These are phyloP conservation scores for Caerostris extrusa DNA, from an alignment of 1,140 invertebrate genomes.

Conservation along the genomic window DNA sequence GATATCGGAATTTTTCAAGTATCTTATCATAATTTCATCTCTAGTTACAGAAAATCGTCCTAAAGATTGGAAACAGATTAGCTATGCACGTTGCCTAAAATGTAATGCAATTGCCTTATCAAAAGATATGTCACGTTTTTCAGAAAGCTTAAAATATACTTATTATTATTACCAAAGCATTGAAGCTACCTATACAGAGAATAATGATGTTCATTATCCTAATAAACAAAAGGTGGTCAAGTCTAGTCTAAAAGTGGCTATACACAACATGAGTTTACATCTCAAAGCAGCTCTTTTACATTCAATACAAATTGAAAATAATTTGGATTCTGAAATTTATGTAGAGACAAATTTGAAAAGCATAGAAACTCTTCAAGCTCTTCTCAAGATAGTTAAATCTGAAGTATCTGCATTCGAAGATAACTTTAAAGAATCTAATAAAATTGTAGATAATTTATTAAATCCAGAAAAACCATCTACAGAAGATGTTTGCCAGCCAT, in stretches of 20 bases:
- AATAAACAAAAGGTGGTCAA: background rate
- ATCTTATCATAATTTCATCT: background rate
- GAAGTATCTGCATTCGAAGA: slow-evolving; percentile 45
- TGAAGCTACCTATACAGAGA: slow-evolving; percentile 3
- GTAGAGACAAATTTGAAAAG: background rate
- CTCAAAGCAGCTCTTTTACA: slow-evolving; percentile 59
- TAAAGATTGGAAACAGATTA: background rate
- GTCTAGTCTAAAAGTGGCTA: slow-evolving; percentile 32
- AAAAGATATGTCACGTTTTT: background rate
- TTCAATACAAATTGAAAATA: slow-evolving; percentile 41
- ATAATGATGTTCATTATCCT: background rate
- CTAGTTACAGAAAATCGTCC: background rate
- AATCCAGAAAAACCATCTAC: slow-evolving; percentile 5
- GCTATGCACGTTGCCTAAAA: background rate
- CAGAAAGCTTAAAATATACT: background rate
- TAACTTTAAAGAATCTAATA: background rate
- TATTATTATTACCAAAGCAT: slow-evolving; percentile 59
- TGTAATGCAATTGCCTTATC: background rate
- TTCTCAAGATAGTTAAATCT: background rate
- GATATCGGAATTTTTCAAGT: slow-evolving; percentile 63
- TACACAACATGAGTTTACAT: slow-evolving; percentile 64
- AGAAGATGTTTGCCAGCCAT: background rate
- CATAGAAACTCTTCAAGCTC: background rate
- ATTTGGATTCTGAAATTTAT: slow-evolving; percentile 7
- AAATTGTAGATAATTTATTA: slow-evolving; percentile 14